Conservation (phyloP, 2,888 invertebrate genomes). For the Mycalesis mineus region DNA sequence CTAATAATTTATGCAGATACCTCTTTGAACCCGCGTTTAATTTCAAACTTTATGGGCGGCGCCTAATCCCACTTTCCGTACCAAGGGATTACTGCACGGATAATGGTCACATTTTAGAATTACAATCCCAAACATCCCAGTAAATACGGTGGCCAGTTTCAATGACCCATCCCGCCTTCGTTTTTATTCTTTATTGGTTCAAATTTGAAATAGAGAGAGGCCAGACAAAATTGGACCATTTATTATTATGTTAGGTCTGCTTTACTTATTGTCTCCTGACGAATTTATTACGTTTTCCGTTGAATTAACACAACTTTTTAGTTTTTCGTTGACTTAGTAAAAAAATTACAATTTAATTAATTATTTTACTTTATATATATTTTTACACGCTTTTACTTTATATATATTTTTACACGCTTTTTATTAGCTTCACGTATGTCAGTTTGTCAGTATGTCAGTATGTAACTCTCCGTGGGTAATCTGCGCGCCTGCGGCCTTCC, state of each 20-base stretch:
- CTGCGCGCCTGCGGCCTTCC: too few species aligned
- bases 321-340: too few species aligned
- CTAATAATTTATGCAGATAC: conserved; percentile 1
- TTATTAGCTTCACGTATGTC: too few species aligned
- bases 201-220: conserved; percentile 5
- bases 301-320: too few species aligned
- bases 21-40: conserved; percentile 38
- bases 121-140: conserved; percentile 37
- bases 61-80: conserved; percentile 52
- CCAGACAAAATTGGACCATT: conserved; percentile 3
- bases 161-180: background rate
- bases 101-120: conserved; percentile 53
- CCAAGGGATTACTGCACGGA: conserved; percentile 50
- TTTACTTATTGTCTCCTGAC: conserved; percentile 12
- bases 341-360: too few species aligned
- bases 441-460: too few species aligned
- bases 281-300: conserved; percentile 11
- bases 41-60: conserved; percentile 57
- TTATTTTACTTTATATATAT: too few species aligned
- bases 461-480: too few species aligned
- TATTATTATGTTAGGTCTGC: conserved; percentile 3
- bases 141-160: conserved; percentile 8
- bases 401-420: too few species aligned
- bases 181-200: background rate
- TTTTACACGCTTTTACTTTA: too few species aligned